Conservation (phyloP, 2,888 invertebrate species). For the Drosophila pegasa region DNA sequence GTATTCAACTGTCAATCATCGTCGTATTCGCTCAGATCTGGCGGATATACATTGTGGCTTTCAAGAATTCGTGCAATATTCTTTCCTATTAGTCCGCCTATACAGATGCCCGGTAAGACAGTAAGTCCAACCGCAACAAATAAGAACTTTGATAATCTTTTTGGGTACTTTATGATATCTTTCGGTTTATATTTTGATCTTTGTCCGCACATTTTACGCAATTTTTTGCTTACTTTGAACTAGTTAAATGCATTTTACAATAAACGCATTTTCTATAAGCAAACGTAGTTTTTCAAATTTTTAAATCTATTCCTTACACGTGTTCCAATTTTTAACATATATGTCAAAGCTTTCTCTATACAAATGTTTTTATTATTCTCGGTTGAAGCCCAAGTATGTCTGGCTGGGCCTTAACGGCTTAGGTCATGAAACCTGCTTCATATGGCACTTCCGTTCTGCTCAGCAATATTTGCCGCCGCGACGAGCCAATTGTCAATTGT, state of each 20-base stretch:
- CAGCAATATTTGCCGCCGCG: constrained; percentile 44
- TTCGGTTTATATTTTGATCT: background rate
- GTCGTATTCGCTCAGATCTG: constrained; percentile 11
- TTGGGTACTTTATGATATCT: background rate
- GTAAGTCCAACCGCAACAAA: constrained; percentile 16
- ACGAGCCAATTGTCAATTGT: constrained; percentile 41
- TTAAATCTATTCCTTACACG: background rate
- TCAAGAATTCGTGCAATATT: constrained; percentile 26
- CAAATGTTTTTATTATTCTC: constrained; percentile 1
- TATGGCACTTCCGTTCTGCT: constrained; percentile 71
- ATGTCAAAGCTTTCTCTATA: constrained; percentile 50
- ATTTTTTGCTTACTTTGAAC: background rate
- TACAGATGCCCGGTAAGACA: constrained; percentile 24
- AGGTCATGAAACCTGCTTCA: constrained; percentile 32
- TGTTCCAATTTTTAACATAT: background rate
- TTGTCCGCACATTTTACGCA: background rate
- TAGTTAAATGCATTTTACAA: constrained; percentile 7
- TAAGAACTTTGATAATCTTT: background rate
- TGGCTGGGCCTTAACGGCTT: constrained; percentile 41
- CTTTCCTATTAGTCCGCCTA: constrained; percentile 32
- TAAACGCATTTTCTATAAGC: background rate
- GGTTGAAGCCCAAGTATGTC: constrained; percentile 34
- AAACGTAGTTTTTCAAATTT: background rate
- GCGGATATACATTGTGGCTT: constrained; percentile 1
- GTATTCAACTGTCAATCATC: constrained; percentile 7